Evolutionary conservation across 2,113 vertebrate genomes (phyloP), one percentile per base, ranked within the genome.

Genomic region (Boleophthalmus pectinirostris): DNA sequence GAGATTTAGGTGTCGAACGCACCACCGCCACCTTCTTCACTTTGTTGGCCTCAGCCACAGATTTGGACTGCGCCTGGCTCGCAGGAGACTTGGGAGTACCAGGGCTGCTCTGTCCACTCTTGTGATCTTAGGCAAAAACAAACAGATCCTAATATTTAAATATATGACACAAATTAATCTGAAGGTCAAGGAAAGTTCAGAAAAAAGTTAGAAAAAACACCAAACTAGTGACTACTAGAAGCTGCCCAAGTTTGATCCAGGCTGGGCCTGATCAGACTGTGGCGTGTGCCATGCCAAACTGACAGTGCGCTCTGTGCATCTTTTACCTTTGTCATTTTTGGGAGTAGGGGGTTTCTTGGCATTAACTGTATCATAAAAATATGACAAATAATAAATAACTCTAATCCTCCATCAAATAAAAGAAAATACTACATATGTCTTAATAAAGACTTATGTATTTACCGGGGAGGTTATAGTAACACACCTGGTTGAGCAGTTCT

Each of bases 11-110:
- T 0, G 96, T 95, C 0, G 97, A 96, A n/a, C 97, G 97, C 65
- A 98, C 95, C 84, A 99, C 95, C 0, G 97, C 96, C 24, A 98
- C 88, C 90, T 98, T 98, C 92, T 98, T 98, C 88, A 96, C 94
- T 79, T 97, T 96, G 90, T 96, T 95, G 85, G 94, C 94, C 20
- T 95, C 95, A 1, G 94, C 93, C 2, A 81, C 87, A 0, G 94
- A 92, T 92, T 96, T 94, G 29, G 86, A 47, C 0, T 91, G 92
- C 16, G 95, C 94, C 21, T 96, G 96, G 90, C 96, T 96, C 68
- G 92, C 90, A 0, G 98, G 98, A 0, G 97, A 97, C 47, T 96
- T 96, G 0, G 96, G 96, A 24, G 95, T 96, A 20, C 96, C 96
- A 0, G 98, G 97, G 85, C 97, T 99, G 94, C 94, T 98, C 86